phyloP scores from a whole-genome alignment of 2,888 invertebrate species.

The Metacarcinus magister region DNA sequence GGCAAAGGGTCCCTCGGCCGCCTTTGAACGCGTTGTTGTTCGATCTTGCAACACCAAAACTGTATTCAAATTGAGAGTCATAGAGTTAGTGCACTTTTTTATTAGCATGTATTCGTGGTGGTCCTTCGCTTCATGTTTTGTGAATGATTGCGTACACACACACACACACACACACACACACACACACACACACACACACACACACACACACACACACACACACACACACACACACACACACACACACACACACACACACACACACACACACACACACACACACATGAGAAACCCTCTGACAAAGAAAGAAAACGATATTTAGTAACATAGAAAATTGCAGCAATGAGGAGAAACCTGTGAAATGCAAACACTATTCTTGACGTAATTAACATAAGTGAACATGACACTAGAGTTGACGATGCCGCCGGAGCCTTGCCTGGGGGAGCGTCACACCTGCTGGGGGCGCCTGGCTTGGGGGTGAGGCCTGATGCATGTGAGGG shows the following conservation, averaged over 20 bases:
- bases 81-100: background rate
- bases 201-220: background rate
- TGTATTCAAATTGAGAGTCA: background rate
- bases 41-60: slow-evolving; percentile 3
- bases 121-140: background rate
- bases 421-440: background rate
- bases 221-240: background rate
- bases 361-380: background rate
- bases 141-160: background rate
- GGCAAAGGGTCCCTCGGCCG: background rate
- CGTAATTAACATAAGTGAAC: background rate
- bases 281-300: background rate
- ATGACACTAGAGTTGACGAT: background rate
- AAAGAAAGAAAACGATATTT: background rate
- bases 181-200: background rate
- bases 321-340: background rate
- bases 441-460: background rate
- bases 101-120: background rate
- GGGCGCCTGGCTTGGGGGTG: background rate
- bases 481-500: background rate
- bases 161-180: background rate
- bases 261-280: background rate
- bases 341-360: background rate
- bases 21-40: slow-evolving; percentile 5
- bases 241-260: slow-evolving; percentile 2